phyloP scores from a whole-genome alignment of 2,888 invertebrate species.

The Ceramica pisi region DNA sequence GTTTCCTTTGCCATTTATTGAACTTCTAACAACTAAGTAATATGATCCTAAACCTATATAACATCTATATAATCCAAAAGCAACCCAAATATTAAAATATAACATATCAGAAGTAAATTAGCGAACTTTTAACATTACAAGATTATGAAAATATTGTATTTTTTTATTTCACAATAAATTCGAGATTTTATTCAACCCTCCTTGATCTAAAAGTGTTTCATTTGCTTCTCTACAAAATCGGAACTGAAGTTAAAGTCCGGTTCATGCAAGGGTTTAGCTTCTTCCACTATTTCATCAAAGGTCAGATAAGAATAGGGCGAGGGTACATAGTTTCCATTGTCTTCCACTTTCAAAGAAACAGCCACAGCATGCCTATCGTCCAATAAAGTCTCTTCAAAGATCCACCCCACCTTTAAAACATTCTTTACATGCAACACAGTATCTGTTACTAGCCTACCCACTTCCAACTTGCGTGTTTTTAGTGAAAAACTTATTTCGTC shows the following conservation, averaged over 20 bases:
- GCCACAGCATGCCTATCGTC: conserved; percentile 95
- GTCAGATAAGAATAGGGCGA: conserved; percentile 89
- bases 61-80: conserved; percentile 59
- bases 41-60: conserved; percentile 50
- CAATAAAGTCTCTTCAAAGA: conserved; percentile 96
- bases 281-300: conserved; percentile 91
- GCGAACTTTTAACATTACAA: conserved; percentile 40
- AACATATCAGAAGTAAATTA: conserved; percentile 38
- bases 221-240: conserved; percentile 91
- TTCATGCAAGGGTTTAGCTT: conserved; percentile 83
- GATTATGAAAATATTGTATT: conserved; percentile 44
- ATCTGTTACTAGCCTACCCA: conserved; percentile 88
- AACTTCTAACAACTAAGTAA: conserved; percentile 48
- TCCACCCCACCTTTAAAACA: conserved; percentile 91
- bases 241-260: conserved; percentile 90
- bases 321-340: conserved; percentile 64
- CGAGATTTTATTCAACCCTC: conserved; percentile 42
- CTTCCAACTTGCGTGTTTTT: conserved; percentile 88
- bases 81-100: conserved; percentile 37
- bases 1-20: conserved; percentile 54
- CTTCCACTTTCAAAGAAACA: conserved; percentile 91
- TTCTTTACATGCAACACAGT: conserved; percentile 93
- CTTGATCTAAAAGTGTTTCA: conserved; percentile 63
- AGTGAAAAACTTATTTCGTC: conserved; percentile 94
- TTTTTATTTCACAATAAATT: conserved; percentile 31